Evolutionary conservation across 2,113 vertebrate species (phyloP), one percentile per base, ranked within the genome.

Genomic region (Cichladusa arquata): DNA sequence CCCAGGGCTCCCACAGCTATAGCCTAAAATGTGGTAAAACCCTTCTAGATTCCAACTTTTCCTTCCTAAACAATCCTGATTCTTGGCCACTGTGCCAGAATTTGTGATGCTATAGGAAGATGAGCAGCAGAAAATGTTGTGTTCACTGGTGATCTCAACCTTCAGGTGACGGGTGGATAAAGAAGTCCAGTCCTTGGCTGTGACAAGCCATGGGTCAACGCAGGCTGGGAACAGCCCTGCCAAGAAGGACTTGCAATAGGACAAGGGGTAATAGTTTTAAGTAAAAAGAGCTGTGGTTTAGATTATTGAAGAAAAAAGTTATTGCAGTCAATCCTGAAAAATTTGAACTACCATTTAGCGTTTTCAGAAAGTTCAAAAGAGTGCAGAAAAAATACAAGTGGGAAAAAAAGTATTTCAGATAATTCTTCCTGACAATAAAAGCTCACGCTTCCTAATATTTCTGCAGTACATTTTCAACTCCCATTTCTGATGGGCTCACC

Each of bases 381-480:
- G 11, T 20, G 8, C 0, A 1, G 4, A 10, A 48, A 84, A 57
- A 71, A 20, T 13, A 8, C 0, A 20, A 33, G 8, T 17, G 23
- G 18, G 50, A 58, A 91, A 84, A 86, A 70, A 42, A 3, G 17
- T 53, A 67, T 42, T 77, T 50, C 2, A 85, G 36, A 25, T 60
- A 58, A 56, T 82, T 60, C 40, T 86, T 84, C 31, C 36, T 69
- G 86, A 47, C 29, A 61, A 22, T 53, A 65, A 92, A 91, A 72
- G 5, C 7, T 57, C 7, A 53, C 0, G 0, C 28, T 82, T 45
- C 61, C 31, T 69, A 76, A 64, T 61, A 72, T 56, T 58, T 72
- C 70, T 76, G 62, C n/a, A n/a, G 24, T 48, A 36, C 13, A 45
- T 85, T 90, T 94, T 72, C 54, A 79, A 19, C 12, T 92, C 53